These are phyloP conservation scores for Aspidiotus rigidus DNA, from an alignment of 2,888 invertebrate genomes.

Conservation along the genomic window DNA sequence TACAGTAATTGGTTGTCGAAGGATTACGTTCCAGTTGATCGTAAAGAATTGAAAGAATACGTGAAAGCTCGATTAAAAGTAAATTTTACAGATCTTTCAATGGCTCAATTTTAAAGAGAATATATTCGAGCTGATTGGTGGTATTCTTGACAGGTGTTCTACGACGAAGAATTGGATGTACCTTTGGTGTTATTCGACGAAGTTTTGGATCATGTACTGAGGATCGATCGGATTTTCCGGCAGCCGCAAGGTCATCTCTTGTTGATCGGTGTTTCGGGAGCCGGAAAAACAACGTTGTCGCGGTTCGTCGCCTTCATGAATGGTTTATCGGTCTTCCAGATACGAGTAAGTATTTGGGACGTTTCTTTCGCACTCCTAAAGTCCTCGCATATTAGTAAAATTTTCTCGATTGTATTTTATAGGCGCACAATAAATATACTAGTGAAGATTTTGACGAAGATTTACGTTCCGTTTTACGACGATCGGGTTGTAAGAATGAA, in stretches of 20 bases:
- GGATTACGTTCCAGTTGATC: slow-evolving; percentile 92
- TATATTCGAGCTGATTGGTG: neutral
- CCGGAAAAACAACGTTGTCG: slow-evolving; percentile 97
- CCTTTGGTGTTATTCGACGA: slow-evolving; percentile 97
- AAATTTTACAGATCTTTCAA: slow-evolving; percentile 28
- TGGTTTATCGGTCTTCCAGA: slow-evolving; percentile 96
- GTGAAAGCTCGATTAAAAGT: slow-evolving; percentile 93
- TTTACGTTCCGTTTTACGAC: slow-evolving; percentile 73
- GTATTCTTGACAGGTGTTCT: slow-evolving; percentile 61
- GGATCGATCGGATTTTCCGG: slow-evolving; percentile 98
- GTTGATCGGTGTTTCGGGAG: slow-evolving; percentile 96
- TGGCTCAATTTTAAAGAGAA: neutral
- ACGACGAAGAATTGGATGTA: slow-evolving; percentile 98
- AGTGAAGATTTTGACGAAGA: slow-evolving; percentile 99
- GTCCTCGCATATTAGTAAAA: neutral
- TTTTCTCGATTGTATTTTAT: slow-evolving; percentile 37
- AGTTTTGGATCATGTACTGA: slow-evolving; percentile 95
- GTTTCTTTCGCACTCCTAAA: neutral
- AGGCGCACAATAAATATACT: slow-evolving; percentile 98
- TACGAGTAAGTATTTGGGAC: slow-evolving; percentile 59
- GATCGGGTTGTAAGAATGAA: slow-evolving; percentile 88
- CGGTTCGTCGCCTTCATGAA: slow-evolving; percentile 99
- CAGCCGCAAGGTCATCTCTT: slow-evolving; percentile 97
- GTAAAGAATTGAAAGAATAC: slow-evolving; percentile 90
- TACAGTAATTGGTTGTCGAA: slow-evolving; percentile 99